Conservation (phyloP, 1,140 invertebrate genomes). For the Neuroterus valhalla region DNA sequence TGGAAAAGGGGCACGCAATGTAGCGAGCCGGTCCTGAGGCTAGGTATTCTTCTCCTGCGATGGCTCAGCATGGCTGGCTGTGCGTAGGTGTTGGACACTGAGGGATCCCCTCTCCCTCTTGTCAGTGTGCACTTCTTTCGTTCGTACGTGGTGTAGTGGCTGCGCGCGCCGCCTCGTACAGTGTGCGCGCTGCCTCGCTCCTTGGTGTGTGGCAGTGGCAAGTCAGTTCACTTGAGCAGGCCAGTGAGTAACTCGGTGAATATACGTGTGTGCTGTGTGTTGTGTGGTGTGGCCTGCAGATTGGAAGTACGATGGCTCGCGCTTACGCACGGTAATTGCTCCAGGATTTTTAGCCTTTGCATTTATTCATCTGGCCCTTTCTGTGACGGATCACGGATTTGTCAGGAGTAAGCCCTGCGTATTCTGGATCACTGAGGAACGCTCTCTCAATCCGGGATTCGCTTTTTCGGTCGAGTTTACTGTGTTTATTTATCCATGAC, state of each 20-base stretch:
- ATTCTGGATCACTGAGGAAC: conserved; percentile 37
- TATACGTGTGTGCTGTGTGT: conserved; percentile 49
- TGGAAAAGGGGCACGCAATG: not conserved
- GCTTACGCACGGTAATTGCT: conserved; percentile 43
- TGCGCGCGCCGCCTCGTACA: conserved; percentile 35
- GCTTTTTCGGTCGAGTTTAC: conserved; percentile 33
- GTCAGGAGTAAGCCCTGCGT: conserved; percentile 38
- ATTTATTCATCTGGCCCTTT: conserved; percentile 32
- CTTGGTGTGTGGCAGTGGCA: conserved; percentile 51
- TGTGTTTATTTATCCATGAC: conserved; percentile 56
- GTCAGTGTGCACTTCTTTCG: conserved; percentile 40
- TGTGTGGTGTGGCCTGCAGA: conserved; percentile 45
- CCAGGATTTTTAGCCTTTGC: conserved; percentile 30
- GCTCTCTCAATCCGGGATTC: conserved; percentile 24
- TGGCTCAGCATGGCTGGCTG: conserved; percentile 1
- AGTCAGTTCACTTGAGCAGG: conserved; percentile 55
- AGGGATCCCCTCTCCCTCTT: conserved; percentile 17
- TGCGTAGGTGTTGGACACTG: conserved; percentile 27
- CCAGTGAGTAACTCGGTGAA: conserved; percentile 50
- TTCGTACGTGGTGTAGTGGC: conserved; percentile 34
- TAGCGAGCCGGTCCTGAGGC: conserved; percentile 17
- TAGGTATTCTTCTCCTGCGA: conserved; percentile 18
- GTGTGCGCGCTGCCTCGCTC: conserved; percentile 35
- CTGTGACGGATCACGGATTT: conserved; percentile 37
- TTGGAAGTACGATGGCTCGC: conserved; percentile 45